Conservation (phyloP, 1,140 invertebrate genomes). For the Adoxophyes honmai region DNA sequence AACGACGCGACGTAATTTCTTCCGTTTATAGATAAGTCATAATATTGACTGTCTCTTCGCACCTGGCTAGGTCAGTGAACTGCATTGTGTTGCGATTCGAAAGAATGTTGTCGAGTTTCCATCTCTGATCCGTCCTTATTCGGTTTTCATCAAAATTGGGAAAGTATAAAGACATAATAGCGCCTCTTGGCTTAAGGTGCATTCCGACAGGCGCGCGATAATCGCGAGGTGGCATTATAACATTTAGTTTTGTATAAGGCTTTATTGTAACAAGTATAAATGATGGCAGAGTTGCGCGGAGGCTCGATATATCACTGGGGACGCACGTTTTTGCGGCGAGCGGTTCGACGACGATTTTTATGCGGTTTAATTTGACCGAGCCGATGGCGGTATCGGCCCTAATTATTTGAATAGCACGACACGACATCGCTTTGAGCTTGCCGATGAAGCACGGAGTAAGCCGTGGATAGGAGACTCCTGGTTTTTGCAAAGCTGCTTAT, state of each 20-base stretch:
- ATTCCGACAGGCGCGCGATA: conserved; percentile 21
- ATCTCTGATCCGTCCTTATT: conserved; percentile 32
- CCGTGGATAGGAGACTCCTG: conserved; percentile 18
- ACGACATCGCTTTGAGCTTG: conserved; percentile 58
- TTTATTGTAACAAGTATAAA: conserved; percentile 43
- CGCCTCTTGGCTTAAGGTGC: conserved; percentile 23
- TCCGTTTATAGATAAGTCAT: conserved; percentile 64
- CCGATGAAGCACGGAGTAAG: conserved; percentile 46
- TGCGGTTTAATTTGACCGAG: conserved; percentile 68
- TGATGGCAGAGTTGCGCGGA: conserved; percentile 28
- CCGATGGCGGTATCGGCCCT: conserved; percentile 54
- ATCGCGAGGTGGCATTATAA: conserved; percentile 20
- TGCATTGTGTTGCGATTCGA: conserved; percentile 20
- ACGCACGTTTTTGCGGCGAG: conserved; percentile 45
- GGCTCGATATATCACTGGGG: conserved; percentile 45
- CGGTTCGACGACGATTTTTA: conserved; percentile 52
- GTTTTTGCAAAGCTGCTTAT: conserved; percentile 1
- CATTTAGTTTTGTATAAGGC: conserved; percentile 43
- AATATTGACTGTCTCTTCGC: conserved; percentile 57
- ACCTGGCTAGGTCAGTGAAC: conserved; percentile 61
- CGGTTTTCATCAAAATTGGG: conserved; percentile 31
- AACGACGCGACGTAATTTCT: conserved; percentile 59
- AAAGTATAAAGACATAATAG: conserved; percentile 29
- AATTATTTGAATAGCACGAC: conserved; percentile 70
- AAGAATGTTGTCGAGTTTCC: conserved; percentile 36